Evolutionary conservation across 2,888 invertebrate genomes (phyloP).

Genomic region (Baronia brevicornis): DNA sequence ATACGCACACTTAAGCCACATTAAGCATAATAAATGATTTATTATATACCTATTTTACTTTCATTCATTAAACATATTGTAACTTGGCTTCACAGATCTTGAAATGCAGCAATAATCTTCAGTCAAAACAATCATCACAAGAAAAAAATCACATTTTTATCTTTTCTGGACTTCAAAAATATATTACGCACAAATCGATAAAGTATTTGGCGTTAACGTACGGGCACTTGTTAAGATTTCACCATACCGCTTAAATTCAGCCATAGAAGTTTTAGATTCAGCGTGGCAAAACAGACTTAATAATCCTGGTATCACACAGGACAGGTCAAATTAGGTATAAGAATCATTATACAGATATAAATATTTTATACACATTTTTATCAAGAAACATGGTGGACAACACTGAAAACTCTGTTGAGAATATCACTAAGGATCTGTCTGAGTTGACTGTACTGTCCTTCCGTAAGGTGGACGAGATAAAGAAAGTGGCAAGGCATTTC

Average conservation of each 20-base stretch:
- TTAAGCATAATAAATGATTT: too few species aligned
- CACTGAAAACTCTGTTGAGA: slow-evolving; percentile 32
- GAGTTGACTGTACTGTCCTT: slow-evolving; percentile 56
- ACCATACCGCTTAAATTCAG: slow-evolving; percentile 19
- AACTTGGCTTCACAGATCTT: slow-evolving; percentile 54
- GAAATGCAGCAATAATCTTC: slow-evolving; percentile 63
- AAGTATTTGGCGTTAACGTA: slow-evolving; percentile 23
- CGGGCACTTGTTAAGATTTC: slow-evolving; percentile 29
- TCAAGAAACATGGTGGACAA: slow-evolving; percentile 23
- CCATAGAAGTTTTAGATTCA: slow-evolving; percentile 24
- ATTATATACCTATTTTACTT: too few species aligned
- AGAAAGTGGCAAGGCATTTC: slow-evolving; percentile 54
- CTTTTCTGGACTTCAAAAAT: slow-evolving; percentile 13
- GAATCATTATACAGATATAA: slow-evolving; percentile 33
- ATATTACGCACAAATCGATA: slow-evolving; percentile 21
- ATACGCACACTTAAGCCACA: too few species aligned
- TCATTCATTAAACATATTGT: slow-evolving; percentile 1
- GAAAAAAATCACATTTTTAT: slow-evolving; percentile 24
- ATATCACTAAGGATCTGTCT: slow-evolving; percentile 36
- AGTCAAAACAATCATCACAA: slow-evolving; percentile 27
- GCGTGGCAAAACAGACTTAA: slow-evolving; percentile 21
- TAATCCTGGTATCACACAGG: slow-evolving; percentile 34
- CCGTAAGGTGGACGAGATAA: slow-evolving; percentile 56
- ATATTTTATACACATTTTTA: slow-evolving; percentile 23
- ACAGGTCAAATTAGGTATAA: slow-evolving; percentile 27